A percentile compares a stretch with the other conserved stretches of the same genome.
Conservation (phyloP, 2,113 vertebrate species). For the Mastomys coucha region DNA sequence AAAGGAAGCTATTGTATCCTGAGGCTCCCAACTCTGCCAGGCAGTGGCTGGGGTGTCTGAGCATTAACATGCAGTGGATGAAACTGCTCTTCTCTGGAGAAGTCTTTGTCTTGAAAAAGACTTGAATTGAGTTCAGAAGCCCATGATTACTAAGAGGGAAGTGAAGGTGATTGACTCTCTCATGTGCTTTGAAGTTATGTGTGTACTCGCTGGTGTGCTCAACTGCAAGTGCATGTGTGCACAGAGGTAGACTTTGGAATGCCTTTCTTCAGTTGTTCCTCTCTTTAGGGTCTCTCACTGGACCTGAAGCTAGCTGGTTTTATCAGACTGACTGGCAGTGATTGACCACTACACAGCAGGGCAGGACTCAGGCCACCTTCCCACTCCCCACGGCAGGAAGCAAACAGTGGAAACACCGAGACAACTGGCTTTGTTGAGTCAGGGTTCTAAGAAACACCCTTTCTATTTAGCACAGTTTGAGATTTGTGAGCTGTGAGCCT, state of each 20-base stretch:
- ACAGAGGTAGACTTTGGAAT: neutral
- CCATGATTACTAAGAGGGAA: neutral
- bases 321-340: too few relatives aligned
- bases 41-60: slow-evolving; percentile 39
- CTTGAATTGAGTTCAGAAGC: neutral
- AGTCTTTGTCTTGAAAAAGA: slow-evolving; percentile 40
- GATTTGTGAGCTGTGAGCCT: neutral
- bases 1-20: slow-evolving; percentile 65
- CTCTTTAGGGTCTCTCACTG: neutral
- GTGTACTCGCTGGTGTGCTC: neutral
- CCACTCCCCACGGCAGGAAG: neutral
- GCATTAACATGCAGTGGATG: slow-evolving; percentile 5
- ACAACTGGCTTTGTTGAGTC: neutral
- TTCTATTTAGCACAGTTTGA: neutral
- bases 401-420: neutral
- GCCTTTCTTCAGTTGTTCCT: neutral
- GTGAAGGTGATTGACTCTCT: neutral
- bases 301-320: neutral
- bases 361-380: neutral
- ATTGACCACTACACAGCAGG: neutral
- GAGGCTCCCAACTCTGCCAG: neutral
- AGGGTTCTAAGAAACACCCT: neutral
- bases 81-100: slow-evolving; percentile 46
- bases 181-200: neutral
- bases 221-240: neutral